Evolutionary conservation across 2,113 vertebrate species (phyloP), one percentile per base, ranked within the genome.

Genomic region (Micronycteris hirsuta): DNA sequence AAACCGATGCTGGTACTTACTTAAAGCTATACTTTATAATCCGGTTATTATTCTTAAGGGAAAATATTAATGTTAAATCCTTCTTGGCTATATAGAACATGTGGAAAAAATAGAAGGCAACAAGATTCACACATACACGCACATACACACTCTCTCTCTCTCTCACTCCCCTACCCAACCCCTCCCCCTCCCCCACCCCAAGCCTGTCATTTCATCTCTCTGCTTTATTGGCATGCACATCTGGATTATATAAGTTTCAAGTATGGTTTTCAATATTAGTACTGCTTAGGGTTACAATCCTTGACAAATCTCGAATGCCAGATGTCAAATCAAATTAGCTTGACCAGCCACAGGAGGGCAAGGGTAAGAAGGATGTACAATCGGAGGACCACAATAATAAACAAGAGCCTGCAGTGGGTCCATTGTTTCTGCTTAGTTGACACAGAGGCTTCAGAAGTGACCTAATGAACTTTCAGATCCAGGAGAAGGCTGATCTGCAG

Each of bases 301-400:
- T 98, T 98, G 98, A 98, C 98, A 98, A 98, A 98, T 98, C 97
- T 98, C 94, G 76, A 98, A 97, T 96, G 47, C 97, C 94, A 96
- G 94, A 97, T 97, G 98, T 98, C 98, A 98, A 94, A 97, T 98
- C 97, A 95, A 98, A 98, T 98, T 98, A 98, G 96, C 83, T 47
- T 82, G 96, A 97, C 91, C 96, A 94, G 95, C 19, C 85, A 26
- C 88, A 94, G 96, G 86, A 81, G 88, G 41, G 61, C 73, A 71
- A 76, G 67, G 68, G 89, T 33, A 85, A 82, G 87, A 81, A 56
- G 56, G 86, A 88, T 36, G 76, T 45, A 49, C 1, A 11, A 67
- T 6, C 24, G 24, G 52, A 81, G 67, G 87, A 83, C 93, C 85
- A 71, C 47, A 97, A 96, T 87, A 97, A 97, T 76, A 91, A 95